A percentile compares a stretch with the other conserved stretches of the same genome.
Conservation (phyloP, 2,797 vertebrate genomes). For the Halcyon leucocephala region DNA sequence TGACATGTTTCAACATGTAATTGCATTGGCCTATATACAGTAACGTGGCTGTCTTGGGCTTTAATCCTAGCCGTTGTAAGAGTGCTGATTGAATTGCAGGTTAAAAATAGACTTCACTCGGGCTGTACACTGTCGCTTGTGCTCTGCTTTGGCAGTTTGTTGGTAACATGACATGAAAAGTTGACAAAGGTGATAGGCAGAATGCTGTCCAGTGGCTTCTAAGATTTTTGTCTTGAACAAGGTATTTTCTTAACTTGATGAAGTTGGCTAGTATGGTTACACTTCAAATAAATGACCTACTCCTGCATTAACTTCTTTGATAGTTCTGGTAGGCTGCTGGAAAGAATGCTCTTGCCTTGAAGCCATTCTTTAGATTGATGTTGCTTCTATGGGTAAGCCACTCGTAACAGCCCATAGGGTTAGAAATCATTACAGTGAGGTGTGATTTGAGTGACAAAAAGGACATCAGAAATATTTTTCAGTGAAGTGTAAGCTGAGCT, state of each 20-base stretch:
- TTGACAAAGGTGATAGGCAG: neutral
- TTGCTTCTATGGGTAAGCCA: neutral
- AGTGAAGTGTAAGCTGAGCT: constrained; percentile 24
- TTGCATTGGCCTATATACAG: constrained; percentile 22
- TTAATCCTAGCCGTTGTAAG: constrained; percentile 42
- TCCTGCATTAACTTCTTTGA: neutral
- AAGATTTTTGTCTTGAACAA: neutral
- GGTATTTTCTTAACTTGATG: neutral
- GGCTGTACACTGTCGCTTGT: constrained; percentile 25
- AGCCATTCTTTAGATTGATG: neutral
- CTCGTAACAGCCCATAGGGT: neutral
- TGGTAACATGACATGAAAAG: constrained; percentile 16
- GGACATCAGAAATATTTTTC: constrained; percentile 37
- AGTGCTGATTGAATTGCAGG: constrained; percentile 60
- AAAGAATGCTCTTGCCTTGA: constrained; percentile 18
- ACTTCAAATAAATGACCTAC: neutral
- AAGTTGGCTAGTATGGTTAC: neutral
- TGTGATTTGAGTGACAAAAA: constrained; percentile 53
- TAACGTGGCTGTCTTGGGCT: neutral
- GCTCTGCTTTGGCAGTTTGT: constrained; percentile 2
- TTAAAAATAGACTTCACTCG: constrained; percentile 78
- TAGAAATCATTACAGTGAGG: constrained; percentile 17
- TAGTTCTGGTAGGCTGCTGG: neutral
- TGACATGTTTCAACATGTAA: constrained; percentile 37
- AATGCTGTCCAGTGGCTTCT: neutral